A percentile compares a stretch with the other conserved stretches of the same genome.
phyloP scores from a whole-genome alignment of 2,113 vertebrate genomes.

The Chrysemys picta region DNA sequence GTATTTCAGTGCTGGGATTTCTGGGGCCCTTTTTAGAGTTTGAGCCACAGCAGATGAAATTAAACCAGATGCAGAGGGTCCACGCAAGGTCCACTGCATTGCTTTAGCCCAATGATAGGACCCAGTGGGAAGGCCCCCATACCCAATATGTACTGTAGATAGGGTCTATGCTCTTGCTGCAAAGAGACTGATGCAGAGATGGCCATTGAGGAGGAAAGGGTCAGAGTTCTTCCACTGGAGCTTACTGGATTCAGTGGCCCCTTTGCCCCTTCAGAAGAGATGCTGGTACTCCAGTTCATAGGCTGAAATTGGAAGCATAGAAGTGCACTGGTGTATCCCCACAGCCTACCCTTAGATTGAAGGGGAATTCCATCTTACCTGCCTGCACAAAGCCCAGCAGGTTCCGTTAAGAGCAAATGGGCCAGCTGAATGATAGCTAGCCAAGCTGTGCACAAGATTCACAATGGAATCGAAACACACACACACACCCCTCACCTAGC shows the following conservation, averaged over 20 bases:
- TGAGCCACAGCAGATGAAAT: neutral
- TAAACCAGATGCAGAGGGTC: neutral
- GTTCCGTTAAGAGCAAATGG: neutral
- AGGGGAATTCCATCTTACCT: neutral
- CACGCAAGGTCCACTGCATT: neutral
- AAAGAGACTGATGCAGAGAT: neutral
- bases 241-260: neutral
- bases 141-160: neutral
- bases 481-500: neutral
- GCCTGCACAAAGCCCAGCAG: neutral
- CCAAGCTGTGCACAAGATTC: neutral
- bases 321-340: neutral
- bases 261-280: neutral
- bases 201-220: neutral
- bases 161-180: neutral
- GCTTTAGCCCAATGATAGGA: neutral
- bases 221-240: neutral
- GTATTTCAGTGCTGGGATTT: neutral
- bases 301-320: neutral
- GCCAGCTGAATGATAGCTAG: accelerated
- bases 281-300: neutral
- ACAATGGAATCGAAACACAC: neutral
- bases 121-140: neutral
- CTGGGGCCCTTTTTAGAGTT: neutral
- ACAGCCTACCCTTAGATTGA: neutral